Conservation (phyloP, 2,797 vertebrate genomes). For the Amniataba percoides region DNA sequence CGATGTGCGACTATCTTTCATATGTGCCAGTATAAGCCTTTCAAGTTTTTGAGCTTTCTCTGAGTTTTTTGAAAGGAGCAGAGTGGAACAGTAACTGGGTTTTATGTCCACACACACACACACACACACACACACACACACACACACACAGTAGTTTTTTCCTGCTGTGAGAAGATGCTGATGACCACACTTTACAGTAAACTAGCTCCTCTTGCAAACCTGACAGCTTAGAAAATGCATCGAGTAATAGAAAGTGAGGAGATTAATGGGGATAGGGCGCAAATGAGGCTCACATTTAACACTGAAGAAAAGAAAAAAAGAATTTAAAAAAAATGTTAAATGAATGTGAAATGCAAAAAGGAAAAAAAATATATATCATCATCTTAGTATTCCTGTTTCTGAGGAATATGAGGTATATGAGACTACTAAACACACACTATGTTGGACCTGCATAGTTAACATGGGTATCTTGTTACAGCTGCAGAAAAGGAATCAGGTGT, state of each 20-base stretch:
- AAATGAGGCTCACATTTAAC: not conserved
- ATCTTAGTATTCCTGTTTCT: not conserved
- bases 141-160: not conserved
- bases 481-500: not conserved
- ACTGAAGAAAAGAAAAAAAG: not conserved
- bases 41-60: not conserved
- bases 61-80: not conserved
- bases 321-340: not conserved
- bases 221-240: constrained; percentile 33
- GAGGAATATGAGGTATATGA: not conserved
- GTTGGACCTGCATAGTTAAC: not conserved
- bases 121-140: no score
- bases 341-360: not conserved
- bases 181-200: constrained; percentile 25
- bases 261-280: not conserved
- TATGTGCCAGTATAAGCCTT: not conserved
- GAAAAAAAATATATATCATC: not conserved
- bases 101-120: not conserved
- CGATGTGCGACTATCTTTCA: not conserved
- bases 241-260: constrained; percentile 12
- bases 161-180: constrained; percentile 10
- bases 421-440: not conserved
- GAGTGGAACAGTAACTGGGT: not conserved
- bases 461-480: constrained; percentile 2
- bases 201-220: not conserved